Evolutionary conservation across 2,113 vertebrate species (phyloP), one percentile per base, ranked within the genome.

Genomic region (Oostethus manadensis): DNA sequence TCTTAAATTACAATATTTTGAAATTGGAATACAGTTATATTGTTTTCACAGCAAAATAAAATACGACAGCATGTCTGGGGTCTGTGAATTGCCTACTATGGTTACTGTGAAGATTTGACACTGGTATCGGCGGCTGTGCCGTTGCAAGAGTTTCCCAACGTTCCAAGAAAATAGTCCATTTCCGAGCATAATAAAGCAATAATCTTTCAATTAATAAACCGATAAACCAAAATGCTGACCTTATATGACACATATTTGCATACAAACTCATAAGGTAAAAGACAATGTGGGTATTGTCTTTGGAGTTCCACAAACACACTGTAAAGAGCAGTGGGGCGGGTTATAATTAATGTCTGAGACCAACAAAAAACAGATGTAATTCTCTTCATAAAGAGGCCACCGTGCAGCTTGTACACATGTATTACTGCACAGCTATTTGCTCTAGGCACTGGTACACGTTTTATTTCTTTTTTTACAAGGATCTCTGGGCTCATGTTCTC

Each of bases 291-390:
- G 51, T 35, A 62, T 69, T 74, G 17, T 54, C 17, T 54, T 54
- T 35, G 29, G 4, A 33, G 62, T 73, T 79, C 73, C 51, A 77
- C 47, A 21, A 65, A 44, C 45, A 54, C 57, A 44, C 63, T 26
- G 14, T 46, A 29, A 47, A 73, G 74, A 66, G 58, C 64, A 54
- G 60, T 74, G 57, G 73, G 74, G 67, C 66, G 75, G 73, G 70
- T 60, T 75, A 68, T 79, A 76, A 86, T 85, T 78, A 86, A 84
- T 83, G 75, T 82, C 71, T 77, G 51, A 71, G 62, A 73, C 68
- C 82, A 82, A 83, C 80, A 84, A 77, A 84, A 82, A 82, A 63
- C 83, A 84, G 83, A 86, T 84, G 85, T 78, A 83, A 79, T 80
- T 77, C 66, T 79, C 65, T 73, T 84, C 73, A 81, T 70, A 62